Conservation (phyloP, 2,888 invertebrate genomes). For the Brassicogethes aeneus region DNA sequence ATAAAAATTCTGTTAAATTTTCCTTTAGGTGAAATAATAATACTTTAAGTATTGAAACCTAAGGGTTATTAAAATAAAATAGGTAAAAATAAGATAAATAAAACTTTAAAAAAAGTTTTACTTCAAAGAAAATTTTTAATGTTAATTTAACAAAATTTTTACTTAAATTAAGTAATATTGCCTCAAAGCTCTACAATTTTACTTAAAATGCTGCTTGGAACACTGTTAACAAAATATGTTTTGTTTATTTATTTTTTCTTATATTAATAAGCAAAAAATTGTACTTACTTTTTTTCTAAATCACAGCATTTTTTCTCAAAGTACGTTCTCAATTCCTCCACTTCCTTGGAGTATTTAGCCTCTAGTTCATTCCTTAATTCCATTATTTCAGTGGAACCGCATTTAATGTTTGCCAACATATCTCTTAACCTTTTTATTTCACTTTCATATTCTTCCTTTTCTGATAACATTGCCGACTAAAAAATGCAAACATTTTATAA, state of each 20-base stretch:
- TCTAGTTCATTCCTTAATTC: conserved; percentile 52
- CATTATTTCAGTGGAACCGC: conserved; percentile 49
- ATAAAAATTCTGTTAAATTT: no score
- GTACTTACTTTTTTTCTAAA: conserved; percentile 62
- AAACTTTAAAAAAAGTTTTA: no score
- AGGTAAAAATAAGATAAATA: no score
- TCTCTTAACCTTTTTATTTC: conserved; percentile 49
- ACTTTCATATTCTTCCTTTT: conserved; percentile 46
- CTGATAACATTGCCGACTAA: conserved; percentile 31
- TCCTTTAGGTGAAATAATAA: no score
- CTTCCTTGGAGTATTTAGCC: conserved; percentile 60
- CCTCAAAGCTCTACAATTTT: no score
- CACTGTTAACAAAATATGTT: conserved; percentile 7
- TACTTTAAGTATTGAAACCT: no score
- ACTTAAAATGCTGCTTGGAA: no score
- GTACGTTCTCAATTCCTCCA: conserved; percentile 70
- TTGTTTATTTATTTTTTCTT: not conserved
- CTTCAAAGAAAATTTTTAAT: no score
- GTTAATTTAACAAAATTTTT: no score
- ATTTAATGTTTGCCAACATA: conserved; percentile 48
- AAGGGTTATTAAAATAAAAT: no score
- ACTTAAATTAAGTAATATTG: no score
- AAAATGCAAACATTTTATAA: conserved; percentile 7
- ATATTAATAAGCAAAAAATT: conserved; percentile 4
- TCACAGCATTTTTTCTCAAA: conserved; percentile 74